Percentiles rank a stretch among this genome's conserved stretches.
phyloP scores from a whole-genome alignment of 2,888 invertebrate species.

The Branchellion lobata region DNA sequence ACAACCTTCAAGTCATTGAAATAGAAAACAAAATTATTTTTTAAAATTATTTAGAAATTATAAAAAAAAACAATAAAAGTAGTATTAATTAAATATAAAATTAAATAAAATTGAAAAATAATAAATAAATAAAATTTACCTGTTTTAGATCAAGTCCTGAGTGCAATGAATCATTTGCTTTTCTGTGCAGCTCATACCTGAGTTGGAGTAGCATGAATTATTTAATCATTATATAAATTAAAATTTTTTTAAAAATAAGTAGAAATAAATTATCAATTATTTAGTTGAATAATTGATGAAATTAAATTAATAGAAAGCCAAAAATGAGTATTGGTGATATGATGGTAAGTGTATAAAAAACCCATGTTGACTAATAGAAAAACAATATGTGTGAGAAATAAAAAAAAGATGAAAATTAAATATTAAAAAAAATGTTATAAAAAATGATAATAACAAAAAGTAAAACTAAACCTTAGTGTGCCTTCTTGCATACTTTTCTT shows the following conservation, averaged over 20 bases:
- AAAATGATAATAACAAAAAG: not conserved
- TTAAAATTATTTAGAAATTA: not conserved
- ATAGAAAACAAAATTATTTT: not conserved
- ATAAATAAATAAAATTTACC: constrained; percentile 58
- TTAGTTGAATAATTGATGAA: not conserved
- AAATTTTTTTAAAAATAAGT: too few relatives aligned
- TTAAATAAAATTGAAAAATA: not conserved
- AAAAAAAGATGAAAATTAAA: too few relatives aligned
- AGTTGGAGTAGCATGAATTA: not conserved
- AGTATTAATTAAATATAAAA: not conserved
- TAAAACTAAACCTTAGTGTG: constrained; percentile 63
- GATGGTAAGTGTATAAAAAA: not conserved
- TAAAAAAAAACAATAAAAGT: not conserved
- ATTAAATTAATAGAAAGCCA: not conserved
- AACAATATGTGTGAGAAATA: not conserved
- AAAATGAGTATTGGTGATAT: not conserved
- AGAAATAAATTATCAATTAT: not conserved
- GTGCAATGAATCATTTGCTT: constrained; percentile 84
- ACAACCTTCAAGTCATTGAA: constrained; percentile 65
- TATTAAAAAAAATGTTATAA: constrained; percentile 67
- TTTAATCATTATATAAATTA: not conserved
- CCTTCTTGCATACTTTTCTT: constrained; percentile 86
- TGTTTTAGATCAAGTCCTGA: constrained; percentile 80
- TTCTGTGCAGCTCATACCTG: constrained; percentile 78
- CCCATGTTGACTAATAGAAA: not conserved